Evolutionary conservation across 2,888 invertebrate species (phyloP).

Genomic region (Podabrus alpinus): DNA sequence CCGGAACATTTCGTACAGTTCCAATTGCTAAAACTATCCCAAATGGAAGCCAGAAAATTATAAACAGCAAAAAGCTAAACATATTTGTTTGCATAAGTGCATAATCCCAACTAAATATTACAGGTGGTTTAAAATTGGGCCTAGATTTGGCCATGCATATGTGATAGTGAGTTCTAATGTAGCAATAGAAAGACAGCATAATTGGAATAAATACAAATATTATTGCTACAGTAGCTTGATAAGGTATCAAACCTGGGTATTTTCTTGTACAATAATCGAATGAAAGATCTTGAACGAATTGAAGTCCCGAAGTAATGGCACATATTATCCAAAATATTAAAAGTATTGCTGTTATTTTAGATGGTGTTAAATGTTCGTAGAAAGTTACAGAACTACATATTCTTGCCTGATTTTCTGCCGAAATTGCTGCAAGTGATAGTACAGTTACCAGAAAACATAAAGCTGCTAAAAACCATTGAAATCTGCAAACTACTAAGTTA

Average conservation of each 20-base stretch:
- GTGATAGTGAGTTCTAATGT: slow-evolving; percentile 58
- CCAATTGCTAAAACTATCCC: slow-evolving; percentile 63
- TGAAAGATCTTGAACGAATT: slow-evolving; percentile 64
- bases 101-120: slow-evolving; percentile 66
- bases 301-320: slow-evolving; percentile 61
- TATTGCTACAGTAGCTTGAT: slow-evolving; percentile 61
- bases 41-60: slow-evolving; percentile 72
- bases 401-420: slow-evolving; percentile 69
- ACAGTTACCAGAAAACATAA: slow-evolving; percentile 69
- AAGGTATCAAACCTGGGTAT: slow-evolving; percentile 60
- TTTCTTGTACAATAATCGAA: slow-evolving; percentile 70
- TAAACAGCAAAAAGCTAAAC: slow-evolving; percentile 65
- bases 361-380: slow-evolving; percentile 57
- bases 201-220: slow-evolving; percentile 65
- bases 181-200: slow-evolving; percentile 60
- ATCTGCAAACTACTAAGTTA: slow-evolving; percentile 63
- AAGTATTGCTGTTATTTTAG: slow-evolving; percentile 60
- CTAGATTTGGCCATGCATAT: slow-evolving; percentile 60
- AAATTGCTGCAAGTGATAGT: slow-evolving; percentile 65
- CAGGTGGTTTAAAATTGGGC: slow-evolving; percentile 66
- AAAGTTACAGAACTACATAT: slow-evolving; percentile 62
- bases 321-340: slow-evolving; percentile 63
- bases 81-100: slow-evolving; percentile 67
- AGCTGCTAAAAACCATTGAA: slow-evolving; percentile 69
- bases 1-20: slow-evolving; percentile 56